These are phyloP conservation scores for Lysandra bellargus DNA, from an alignment of 2,888 invertebrate species.

Conservation along the genomic window DNA sequence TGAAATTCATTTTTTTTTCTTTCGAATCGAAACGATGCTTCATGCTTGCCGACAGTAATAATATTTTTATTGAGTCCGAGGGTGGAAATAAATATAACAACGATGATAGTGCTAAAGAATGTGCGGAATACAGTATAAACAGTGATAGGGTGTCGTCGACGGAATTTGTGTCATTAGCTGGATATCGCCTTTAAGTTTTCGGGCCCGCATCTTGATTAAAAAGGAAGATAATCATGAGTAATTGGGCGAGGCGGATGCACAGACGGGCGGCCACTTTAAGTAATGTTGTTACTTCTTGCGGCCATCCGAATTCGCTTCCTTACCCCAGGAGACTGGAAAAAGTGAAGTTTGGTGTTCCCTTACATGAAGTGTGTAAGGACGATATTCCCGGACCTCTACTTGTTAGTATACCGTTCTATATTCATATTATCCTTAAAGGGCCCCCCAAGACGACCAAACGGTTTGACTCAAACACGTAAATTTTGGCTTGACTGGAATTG, in stretches of 20 bases:
- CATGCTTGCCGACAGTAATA: conserved; percentile 25
- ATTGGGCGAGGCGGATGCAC: conserved; percentile 96
- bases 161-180: neutral
- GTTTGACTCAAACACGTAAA: too few species aligned
- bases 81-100: conserved; percentile 21
- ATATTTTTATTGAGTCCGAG: conserved; percentile 15
- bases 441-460: too few species aligned
- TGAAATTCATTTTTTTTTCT: neutral
- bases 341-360: conserved; percentile 95
- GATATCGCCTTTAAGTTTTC: neutral
- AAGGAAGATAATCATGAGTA: conserved; percentile 83
- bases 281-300: conserved; percentile 94
- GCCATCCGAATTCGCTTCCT: conserved; percentile 89
- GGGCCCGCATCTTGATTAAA: conserved; percentile 15
- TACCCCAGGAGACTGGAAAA: conserved; percentile 93
- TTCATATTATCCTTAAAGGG: conserved; percentile 32
- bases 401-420: conserved; percentile 77
- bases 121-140: neutral
- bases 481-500: too few species aligned
- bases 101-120: neutral
- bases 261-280: conserved; percentile 94
- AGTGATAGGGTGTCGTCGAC: neutral
- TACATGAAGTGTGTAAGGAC: conserved; percentile 96
- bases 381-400: conserved; percentile 96
- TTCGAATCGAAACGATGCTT: conserved; percentile 14